Conservation (phyloP, 1,140 invertebrate genomes). For the Melanaphis sacchari region DNA sequence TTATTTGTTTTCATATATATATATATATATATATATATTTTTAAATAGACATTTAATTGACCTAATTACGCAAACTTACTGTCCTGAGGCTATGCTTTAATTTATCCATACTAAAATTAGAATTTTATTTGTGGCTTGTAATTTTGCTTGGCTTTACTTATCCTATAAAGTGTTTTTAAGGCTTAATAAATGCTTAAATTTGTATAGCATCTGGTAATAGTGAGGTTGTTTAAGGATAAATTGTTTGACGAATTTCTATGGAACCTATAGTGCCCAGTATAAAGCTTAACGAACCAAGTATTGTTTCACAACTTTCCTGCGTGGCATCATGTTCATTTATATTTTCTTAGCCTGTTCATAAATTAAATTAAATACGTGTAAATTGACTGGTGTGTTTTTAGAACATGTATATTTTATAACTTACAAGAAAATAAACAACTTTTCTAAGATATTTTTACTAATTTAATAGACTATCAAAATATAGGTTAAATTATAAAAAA, state of each 20-base stretch:
- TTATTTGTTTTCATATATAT: neutral
- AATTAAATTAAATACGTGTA: neutral
- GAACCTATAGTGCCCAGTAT: neutral
- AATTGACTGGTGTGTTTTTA: neutral
- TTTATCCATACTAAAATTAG: neutral
- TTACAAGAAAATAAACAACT: neutral
- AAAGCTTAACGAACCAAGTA: conserved; percentile 22
- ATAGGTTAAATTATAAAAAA: neutral
- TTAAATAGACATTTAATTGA: neutral
- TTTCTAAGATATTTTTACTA: neutral
- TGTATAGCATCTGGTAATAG: neutral
- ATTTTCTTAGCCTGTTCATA: neutral
- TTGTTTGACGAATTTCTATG: neutral
- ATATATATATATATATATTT: too few species aligned
- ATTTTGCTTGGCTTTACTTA: neutral
- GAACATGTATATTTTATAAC: neutral
- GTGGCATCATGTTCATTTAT: neutral
- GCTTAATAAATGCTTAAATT: neutral
- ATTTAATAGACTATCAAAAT: neutral
- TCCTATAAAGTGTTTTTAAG: neutral
- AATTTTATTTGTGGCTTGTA: neutral
- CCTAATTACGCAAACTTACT: neutral
- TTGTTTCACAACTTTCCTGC: neutral
- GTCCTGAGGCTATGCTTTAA: neutral
- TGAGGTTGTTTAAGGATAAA: neutral